phyloP scores from a whole-genome alignment of 2,113 vertebrate genomes.

The Neomonachus schauinslandi region DNA sequence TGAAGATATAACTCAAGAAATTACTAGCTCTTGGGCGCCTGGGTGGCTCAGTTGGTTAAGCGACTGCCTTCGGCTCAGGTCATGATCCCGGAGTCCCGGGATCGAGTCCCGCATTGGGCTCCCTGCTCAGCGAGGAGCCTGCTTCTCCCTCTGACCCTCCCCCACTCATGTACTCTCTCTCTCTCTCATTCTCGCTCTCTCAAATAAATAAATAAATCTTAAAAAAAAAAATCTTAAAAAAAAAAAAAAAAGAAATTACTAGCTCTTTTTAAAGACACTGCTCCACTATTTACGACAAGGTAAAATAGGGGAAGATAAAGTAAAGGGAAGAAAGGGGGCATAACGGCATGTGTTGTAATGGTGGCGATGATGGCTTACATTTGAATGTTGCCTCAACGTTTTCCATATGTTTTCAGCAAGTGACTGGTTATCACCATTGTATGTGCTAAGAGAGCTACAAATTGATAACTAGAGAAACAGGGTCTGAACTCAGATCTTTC shows the following conservation, averaged over 20 bases:
- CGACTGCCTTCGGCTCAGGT: too few relatives aligned
- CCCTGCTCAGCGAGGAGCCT: too few relatives aligned
- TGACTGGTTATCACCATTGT: not conserved
- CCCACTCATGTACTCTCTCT: too few relatives aligned
- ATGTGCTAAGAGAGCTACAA: not conserved
- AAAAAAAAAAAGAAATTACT: not conserved
- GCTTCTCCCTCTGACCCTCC: too few relatives aligned
- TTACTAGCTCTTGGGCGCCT: too few relatives aligned
- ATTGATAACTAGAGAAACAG: not conserved
- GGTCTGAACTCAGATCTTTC: not conserved
- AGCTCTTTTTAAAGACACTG: not conserved
- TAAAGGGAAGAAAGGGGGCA: not conserved
- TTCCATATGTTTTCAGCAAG: not conserved
- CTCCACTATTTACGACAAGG: not conserved
- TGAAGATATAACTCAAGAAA: not conserved
- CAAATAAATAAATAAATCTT: too few relatives aligned
- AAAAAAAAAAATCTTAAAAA: too few relatives aligned
- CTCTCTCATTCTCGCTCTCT: too few relatives aligned
- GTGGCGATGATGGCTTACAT: not conserved
- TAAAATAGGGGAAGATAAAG: not conserved
- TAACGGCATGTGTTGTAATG: too few relatives aligned
- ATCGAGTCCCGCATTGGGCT: too few relatives aligned
- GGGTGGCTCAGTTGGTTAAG: too few relatives aligned
- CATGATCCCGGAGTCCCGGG: too few relatives aligned
- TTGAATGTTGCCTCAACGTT: not conserved